Evolutionary conservation across 1,140 invertebrate genomes (phyloP).

Genomic region (Oncopeltus fasciatus): DNA sequence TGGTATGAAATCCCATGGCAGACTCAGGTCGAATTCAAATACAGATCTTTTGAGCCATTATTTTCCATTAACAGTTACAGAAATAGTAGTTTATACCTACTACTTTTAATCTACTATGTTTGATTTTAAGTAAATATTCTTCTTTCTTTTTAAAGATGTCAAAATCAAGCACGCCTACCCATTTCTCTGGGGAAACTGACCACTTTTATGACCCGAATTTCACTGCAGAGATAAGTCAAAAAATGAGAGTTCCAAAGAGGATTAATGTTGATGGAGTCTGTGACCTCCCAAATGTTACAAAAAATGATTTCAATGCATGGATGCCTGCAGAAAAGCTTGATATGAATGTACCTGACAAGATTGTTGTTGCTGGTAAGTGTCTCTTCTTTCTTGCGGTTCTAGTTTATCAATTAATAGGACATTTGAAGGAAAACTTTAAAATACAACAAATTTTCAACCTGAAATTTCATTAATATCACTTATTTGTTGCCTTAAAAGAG

Average conservation of each 20-base stretch:
- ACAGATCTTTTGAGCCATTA: too few species aligned
- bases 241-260: conserved; percentile 64
- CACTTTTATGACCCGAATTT: conserved; percentile 52
- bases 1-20: too few species aligned
- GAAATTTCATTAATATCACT: too few species aligned
- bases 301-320: conserved; percentile 43
- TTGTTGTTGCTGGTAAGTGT: conserved; percentile 56
- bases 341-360: conserved; percentile 83
- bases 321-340: conserved; percentile 54
- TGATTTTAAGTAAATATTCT: too few species aligned
- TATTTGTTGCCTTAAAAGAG: too few species aligned
- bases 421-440: too few species aligned
- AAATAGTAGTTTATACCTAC: too few species aligned
- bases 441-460: too few species aligned
- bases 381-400: background rate
- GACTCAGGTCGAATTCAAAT: too few species aligned
- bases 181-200: conserved; percentile 44
- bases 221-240: conserved; percentile 55
- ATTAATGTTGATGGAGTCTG: conserved; percentile 55
- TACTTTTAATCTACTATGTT: too few species aligned
- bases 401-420: background rate
- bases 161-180: conserved; percentile 40
- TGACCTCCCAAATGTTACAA: conserved; percentile 32
- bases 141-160: conserved; percentile 37
- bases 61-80: too few species aligned